These are phyloP conservation scores for Hanleya hanleyi DNA, from an alignment of 2,888 invertebrate species.

Conservation along the genomic window DNA sequence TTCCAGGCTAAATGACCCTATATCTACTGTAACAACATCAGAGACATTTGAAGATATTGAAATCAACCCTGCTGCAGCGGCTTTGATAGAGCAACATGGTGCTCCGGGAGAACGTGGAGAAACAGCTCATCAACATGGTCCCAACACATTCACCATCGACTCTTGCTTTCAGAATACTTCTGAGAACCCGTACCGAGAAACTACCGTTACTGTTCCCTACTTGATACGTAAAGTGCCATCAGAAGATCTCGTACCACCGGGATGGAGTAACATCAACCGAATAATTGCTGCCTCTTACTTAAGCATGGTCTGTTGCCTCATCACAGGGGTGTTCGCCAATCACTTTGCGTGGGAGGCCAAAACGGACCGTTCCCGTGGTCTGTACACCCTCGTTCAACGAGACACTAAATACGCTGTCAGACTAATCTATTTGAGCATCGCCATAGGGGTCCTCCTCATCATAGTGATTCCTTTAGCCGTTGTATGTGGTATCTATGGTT, in stretches of 20 bases:
- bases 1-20: background rate
- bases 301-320: conserved; percentile 50
- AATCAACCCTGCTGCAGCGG: background rate
- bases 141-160: conserved; percentile 49
- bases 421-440: conserved; percentile 56
- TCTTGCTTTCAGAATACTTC: conserved; percentile 52
- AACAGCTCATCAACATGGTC: background rate
- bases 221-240: conserved; percentile 58
- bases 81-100: background rate
- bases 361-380: conserved; percentile 60
- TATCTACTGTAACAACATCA: background rate
- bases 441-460: conserved; percentile 42
- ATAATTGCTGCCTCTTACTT: conserved; percentile 56
- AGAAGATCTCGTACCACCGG: conserved; percentile 58
- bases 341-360: conserved; percentile 55
- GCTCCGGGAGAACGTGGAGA: background rate
- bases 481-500: conserved; percentile 14
- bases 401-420: conserved; percentile 54
- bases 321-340: conserved; percentile 57
- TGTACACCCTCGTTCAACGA: conserved; percentile 63
- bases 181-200: conserved; percentile 65
- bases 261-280: conserved; percentile 61
- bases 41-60: background rate
- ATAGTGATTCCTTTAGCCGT: conserved; percentile 34
- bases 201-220: conserved; percentile 58